Evolutionary conservation across 2,797 vertebrate genomes (phyloP), one percentile per base, ranked within the genome.

Genomic region (Sus cebifrons): DNA sequence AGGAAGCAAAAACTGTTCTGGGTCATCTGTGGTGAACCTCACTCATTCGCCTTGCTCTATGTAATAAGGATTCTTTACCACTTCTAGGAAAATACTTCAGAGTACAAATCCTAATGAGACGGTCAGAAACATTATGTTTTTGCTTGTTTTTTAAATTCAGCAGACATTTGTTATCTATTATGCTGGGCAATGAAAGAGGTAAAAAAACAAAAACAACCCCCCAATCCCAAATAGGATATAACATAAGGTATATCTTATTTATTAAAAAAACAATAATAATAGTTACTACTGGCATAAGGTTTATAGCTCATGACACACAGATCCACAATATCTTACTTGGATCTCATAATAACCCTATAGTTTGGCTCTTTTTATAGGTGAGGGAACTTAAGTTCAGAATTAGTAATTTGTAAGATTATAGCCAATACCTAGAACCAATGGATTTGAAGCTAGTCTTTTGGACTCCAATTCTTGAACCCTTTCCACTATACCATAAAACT

Each of bases 81-180:
- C 23, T 52, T 18, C 18, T 68, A 74, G 49, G 84, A 60, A 87
- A 96, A 44, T 23, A 81, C 27, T 32, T 92, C 56, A 27, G 73
- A 87, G 70, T 18, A 82, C 56, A 94, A 27, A 36, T 74, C 18
- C 52, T 84, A 25, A 89, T 23, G 70, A 58, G 21, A 52, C 64
- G n/a, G 6, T 54, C 75, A 89, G 89, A 86, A 86, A 13, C 62
- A 92, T 88, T 88, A 84, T 54, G 5, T 54, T 96, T 90, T 62
- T 44, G 67, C 71, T 65, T 27, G 27, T 75, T 83, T 32, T 86
- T 54, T 94, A 29, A 5, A 92, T 29, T 67, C 16, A 27, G 36
- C 17, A 56, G 73, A 73, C 10, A 71, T 71, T 62, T 90, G 21
- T 67, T 36, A 95, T 85, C 49, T 83, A 44, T 23, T 32, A 9